phyloP scores from a whole-genome alignment of 2,888 invertebrate genomes.

The Caenorhabditis wallacei region DNA sequence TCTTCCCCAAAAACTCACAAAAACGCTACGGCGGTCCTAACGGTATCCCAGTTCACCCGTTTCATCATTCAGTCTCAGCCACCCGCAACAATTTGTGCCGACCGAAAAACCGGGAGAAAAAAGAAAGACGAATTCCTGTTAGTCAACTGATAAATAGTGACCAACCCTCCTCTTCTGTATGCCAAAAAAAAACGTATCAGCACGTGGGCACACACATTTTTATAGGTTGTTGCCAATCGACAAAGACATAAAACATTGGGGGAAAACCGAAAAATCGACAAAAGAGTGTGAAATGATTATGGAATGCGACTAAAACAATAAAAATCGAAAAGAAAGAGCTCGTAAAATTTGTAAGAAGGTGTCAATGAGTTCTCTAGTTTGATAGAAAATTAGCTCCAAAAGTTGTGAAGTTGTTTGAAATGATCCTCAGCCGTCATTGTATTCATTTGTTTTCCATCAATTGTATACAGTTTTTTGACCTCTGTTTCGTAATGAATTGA shows the following conservation, averaged over 20 bases:
- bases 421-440: constrained; percentile 1
- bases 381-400: constrained; percentile 29
- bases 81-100: no score
- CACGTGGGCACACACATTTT: constrained; percentile 58
- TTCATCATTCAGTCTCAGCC: constrained; percentile 27
- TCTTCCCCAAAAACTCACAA: constrained; percentile 63
- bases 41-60: constrained; percentile 52
- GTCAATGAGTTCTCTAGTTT: no score
- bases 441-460: constrained; percentile 50
- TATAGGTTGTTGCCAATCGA: constrained; percentile 48
- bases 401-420: constrained; percentile 27
- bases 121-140: constrained; percentile 47
- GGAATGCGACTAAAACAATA: not conserved
- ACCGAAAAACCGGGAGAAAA: not conserved
- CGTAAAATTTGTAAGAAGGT: not conserved
- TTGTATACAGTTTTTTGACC: constrained; percentile 18
- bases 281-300: constrained; percentile 12
- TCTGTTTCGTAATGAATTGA: not conserved
- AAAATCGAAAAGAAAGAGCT: constrained; percentile 16
- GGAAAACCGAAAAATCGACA: constrained; percentile 24
- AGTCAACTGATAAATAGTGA: constrained; percentile 37
- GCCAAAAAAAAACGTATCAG: constrained; percentile 50
- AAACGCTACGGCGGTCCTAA: constrained; percentile 59
- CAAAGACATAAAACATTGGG: constrained; percentile 29
- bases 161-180: constrained; percentile 5